Conservation (phyloP, 2,888 invertebrate species). For the Drosophila paranaensis region DNA sequence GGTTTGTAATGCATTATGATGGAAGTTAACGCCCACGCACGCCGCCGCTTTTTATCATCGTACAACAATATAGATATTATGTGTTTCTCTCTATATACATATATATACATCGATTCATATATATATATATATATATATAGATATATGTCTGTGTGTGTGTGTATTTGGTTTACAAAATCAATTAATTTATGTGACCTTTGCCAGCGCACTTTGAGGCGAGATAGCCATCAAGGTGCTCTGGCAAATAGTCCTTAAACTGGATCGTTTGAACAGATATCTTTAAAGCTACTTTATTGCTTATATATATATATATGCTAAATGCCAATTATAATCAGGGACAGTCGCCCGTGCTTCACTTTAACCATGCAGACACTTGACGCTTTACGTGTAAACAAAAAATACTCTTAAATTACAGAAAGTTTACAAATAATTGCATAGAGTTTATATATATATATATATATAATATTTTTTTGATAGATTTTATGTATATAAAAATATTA, state of each 20-base stretch:
- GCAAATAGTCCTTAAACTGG: background rate
- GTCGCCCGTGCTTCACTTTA: background rate
- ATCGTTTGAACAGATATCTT: background rate
- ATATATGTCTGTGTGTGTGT: background rate
- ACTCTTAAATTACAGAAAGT: background rate
- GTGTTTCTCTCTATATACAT: slow-evolving; percentile 1
- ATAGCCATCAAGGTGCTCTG: background rate
- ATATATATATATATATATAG: background rate
- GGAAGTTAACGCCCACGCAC: slow-evolving; percentile 39
- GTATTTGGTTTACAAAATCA: background rate
- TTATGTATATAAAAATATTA: background rate
- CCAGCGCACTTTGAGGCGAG: slow-evolving; percentile 23
- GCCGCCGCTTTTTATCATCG: slow-evolving; percentile 30
- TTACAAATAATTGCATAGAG: background rate
- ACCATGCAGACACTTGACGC: slow-evolving; percentile 15
- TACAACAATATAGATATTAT: slow-evolving; percentile 12
- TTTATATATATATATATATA: background rate
- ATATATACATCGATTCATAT: slow-evolving; percentile 1
- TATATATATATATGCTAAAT: too few relatives aligned
- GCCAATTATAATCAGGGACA: background rate
- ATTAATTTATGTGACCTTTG: slow-evolving; percentile 2
- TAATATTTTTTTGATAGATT: too few relatives aligned
- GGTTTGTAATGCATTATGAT: slow-evolving; percentile 70
- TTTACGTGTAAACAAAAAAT: background rate
- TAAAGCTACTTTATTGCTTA: background rate